Evolutionary conservation across 2,888 invertebrate genomes (phyloP).

Genomic region (Drosophila colorata): DNA sequence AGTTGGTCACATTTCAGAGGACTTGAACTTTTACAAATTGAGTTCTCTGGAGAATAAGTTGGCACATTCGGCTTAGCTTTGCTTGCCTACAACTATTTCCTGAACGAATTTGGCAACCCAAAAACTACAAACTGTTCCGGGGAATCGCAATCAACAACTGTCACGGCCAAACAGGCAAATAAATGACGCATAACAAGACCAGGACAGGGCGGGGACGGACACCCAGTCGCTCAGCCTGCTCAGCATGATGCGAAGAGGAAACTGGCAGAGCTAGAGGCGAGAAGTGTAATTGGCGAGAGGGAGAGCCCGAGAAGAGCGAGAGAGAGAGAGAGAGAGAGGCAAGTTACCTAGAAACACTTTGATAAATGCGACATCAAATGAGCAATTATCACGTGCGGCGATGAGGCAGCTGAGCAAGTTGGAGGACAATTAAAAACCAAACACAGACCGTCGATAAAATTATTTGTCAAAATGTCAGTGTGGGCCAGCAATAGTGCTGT

Average conservation of each 20-base stretch:
- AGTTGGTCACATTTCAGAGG: background rate
- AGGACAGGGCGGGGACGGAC: slow-evolving; percentile 13
- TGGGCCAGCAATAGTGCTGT: slow-evolving; percentile 21
- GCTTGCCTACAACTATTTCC: slow-evolving; percentile 16
- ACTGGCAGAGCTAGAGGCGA: slow-evolving; percentile 45
- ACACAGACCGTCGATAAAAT: slow-evolving; percentile 80
- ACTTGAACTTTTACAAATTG: background rate
- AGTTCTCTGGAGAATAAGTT: background rate
- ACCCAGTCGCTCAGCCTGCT: slow-evolving; percentile 50
- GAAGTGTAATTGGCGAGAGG: slow-evolving; percentile 7
- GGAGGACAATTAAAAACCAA: slow-evolving; percentile 78
- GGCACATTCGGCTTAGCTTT: background rate
- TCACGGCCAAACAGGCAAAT: slow-evolving; percentile 70
- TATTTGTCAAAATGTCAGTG: slow-evolving; percentile 82
- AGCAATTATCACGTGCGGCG: slow-evolving; percentile 81
- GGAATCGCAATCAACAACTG: slow-evolving; percentile 70
- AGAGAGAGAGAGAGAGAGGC: background rate
- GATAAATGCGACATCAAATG: slow-evolving; percentile 81
- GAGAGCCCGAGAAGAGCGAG: slow-evolving; percentile 2
- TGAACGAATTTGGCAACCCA: slow-evolving; percentile 20
- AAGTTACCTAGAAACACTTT: slow-evolving; percentile 58
- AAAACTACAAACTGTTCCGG: slow-evolving; percentile 25
- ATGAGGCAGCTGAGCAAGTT: slow-evolving; percentile 45
- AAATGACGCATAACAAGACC: slow-evolving; percentile 73
- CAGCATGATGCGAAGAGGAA: slow-evolving; percentile 35